Evolutionary conservation across 2,797 vertebrate genomes (phyloP), one percentile per base, ranked within the genome.

Genomic region (Pogonophryne albipinna): DNA sequence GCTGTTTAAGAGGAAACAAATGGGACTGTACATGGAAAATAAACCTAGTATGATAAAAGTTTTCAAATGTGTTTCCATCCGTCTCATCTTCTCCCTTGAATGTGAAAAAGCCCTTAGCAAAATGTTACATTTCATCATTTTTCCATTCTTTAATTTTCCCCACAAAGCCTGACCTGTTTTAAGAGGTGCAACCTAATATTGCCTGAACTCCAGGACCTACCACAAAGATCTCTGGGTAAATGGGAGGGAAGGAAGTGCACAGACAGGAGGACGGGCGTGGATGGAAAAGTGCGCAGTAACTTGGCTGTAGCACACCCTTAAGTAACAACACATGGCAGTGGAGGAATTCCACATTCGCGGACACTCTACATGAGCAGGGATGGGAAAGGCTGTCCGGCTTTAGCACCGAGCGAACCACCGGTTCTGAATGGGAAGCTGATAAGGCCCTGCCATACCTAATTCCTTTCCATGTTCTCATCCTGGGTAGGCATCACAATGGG

Each of bases 251-350:
- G 96, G 96, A 98, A 96, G 95, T 96, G 91, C 92, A 97, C 89
- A 95, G 95, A 95, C 96, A 97, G 96, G 95, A 97, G 96, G 95
- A 95, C 95, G 95, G 97, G 96, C 92, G 96, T 97, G 95, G 95
- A 95, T 96, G 97, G 97, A 96, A 97, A 97, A 96, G 95, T 95
- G 95, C 92, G 90, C 93, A 85, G 91, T 76, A 84, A 91, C 94
- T 95, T 94, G 93, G 94, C 95, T 93, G 92, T 87, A 88, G 95
- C 84, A 90, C 88, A 78, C 85, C 83, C 91, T 96, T 94, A 95
- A 97, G 96, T 96, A 97, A 94, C 94, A 95, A 94, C 93, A 93
- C 91, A 93, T 94, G 96, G 96, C 95, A 96, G 95, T 91, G 95
- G 92, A 96, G 93, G 91, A 94, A 94, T 94, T 94, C 89, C 80